These are phyloP conservation scores for Paradisaea rubra DNA, from an alignment of 2,113 vertebrate genomes.

Conservation along the genomic window DNA sequence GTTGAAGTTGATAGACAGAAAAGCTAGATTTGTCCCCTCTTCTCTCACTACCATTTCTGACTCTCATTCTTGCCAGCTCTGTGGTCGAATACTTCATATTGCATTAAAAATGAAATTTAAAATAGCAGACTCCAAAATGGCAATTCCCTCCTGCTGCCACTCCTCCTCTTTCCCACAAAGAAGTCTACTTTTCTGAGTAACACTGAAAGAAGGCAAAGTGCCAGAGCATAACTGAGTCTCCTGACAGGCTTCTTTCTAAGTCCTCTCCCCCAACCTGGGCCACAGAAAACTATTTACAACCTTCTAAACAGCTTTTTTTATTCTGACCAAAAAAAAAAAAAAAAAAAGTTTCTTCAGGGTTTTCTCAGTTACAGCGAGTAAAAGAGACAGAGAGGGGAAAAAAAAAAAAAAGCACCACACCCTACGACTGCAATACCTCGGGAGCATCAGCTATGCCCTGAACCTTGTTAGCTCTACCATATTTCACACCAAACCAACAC, in stretches of 20 bases:
- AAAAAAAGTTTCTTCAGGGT: background rate
- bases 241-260: background rate
- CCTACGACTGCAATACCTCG: background rate
- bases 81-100: background rate
- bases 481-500: background rate
- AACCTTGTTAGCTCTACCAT: rapidly evolving
- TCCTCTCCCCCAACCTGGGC: background rate
- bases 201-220: slow-evolving; percentile 2
- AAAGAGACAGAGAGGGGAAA: rapidly evolving
- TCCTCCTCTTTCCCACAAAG: slow-evolving; percentile 3
- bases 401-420: background rate
- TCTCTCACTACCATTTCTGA: background rate
- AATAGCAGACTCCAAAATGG: background rate
- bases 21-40: background rate
- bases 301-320: background rate
- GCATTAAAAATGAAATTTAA: slow-evolving; percentile 7
- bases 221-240: background rate
- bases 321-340: background rate
- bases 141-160: background rate
- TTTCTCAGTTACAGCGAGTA: background rate
- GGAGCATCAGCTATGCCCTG: background rate
- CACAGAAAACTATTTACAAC: background rate
- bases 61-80: background rate
- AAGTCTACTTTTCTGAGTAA: slow-evolving; percentile 30
- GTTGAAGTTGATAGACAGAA: background rate